Evolutionary conservation across 1,140 invertebrate genomes (phyloP), one percentile per base, ranked within the genome.

Genomic region (Phymorhynchus buccinoides): DNA sequence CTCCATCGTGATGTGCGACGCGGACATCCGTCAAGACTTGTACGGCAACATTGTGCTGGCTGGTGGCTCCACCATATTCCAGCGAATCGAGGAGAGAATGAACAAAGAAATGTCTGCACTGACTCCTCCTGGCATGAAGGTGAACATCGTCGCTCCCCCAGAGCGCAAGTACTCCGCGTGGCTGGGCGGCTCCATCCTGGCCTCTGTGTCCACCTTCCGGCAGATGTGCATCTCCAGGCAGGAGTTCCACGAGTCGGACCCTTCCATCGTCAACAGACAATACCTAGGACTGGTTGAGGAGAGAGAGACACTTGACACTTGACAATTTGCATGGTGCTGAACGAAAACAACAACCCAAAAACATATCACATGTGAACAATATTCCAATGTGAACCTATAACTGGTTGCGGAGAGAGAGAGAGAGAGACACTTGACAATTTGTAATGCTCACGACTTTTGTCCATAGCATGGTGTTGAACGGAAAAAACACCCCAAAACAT

Each of bases 101-200:
- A 91, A 96, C 30, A 95, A 96, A 89, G 96, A 97, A 93, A 96
- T 97, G 87, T 95, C 95, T 81, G 95, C 95, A 68, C 93, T 97
- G 16, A 96, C 96, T 44, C 95, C 95, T 75, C 95, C 94, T 9
- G 95, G 95, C 75, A 96, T 96, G 94, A 96, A 96, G 91, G 96
- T 96, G 88, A 96, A 96, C 92, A 96, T 97, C 86, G 96, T 97
- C 84, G 96, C 94, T 56, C 95, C 95, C 42, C 92, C 48, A n/a
- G 80, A 52, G 12, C 48, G 48, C 48, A 52, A 52, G 48, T 52
- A 14, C 0, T 52, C 48, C 48, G 48, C 48, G 30, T 82, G 80
- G 80, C 52, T 82, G 0, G 80, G 80, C n/a, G 80, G 80, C 14
- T 82, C 80, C 80, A 82, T 82, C 30, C 41, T 82, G 48, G 80